A percentile compares a stretch with the other conserved stretches of the same genome.
Evolutionary conservation across 2,113 vertebrate genomes (phyloP).

Genomic region (Callospermophilus lateralis): DNA sequence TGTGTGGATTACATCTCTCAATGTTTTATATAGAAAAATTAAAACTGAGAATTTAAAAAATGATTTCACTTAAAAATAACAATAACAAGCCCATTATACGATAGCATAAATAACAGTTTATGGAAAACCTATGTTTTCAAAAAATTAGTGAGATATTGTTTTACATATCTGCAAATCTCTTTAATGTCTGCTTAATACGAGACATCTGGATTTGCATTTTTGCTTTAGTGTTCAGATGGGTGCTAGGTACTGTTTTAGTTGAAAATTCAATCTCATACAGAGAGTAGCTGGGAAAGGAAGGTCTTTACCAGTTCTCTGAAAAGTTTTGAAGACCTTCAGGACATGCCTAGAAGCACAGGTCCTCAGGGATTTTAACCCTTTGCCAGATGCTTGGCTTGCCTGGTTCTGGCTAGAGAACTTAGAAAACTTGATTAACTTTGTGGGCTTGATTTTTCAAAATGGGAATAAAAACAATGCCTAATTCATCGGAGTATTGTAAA

Average conservation of each 20-base stretch:
- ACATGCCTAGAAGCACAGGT: neutral
- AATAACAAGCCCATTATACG: neutral
- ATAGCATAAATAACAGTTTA: neutral
- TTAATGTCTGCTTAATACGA: neutral
- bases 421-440: neutral
- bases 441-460: neutral
- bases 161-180: slow-evolving; percentile 10
- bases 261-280: neutral
- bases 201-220: neutral
- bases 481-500: neutral
- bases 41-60: neutral
- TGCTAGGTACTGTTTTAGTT: neutral
- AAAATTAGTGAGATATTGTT: neutral
- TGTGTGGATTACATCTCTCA: neutral
- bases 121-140: neutral
- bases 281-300: neutral
- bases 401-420: neutral
- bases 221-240: neutral
- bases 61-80: slow-evolving; percentile 37
- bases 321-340: neutral
- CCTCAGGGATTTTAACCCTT: neutral
- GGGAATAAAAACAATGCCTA: neutral
- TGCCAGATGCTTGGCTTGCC: neutral
- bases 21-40: neutral
- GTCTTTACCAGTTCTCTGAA: neutral